phyloP scores from a whole-genome alignment of 2,888 invertebrate genomes.

The Stictocephala bisonia region DNA sequence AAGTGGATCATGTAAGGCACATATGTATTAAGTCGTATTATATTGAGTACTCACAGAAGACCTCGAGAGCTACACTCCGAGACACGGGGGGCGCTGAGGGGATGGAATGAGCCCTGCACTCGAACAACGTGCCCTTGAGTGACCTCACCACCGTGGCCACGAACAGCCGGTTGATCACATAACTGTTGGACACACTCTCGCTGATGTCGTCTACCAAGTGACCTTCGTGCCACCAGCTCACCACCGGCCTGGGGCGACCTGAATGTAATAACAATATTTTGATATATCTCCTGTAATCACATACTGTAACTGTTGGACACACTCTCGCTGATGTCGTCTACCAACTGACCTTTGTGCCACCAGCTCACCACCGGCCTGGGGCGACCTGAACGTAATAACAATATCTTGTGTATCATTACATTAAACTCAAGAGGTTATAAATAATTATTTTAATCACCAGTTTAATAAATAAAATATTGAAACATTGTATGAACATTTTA shows the following conservation, averaged over 20 bases:
- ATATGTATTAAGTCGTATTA: no score
- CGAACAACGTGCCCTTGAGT: slow-evolving; percentile 78
- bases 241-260: slow-evolving; percentile 85
- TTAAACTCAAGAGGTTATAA: no score
- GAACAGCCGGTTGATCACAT: slow-evolving; percentile 79
- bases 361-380: slow-evolving; percentile 85
- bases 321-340: slow-evolving; percentile 77
- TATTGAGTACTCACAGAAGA: slow-evolving; percentile 69
- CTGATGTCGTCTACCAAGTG: slow-evolving; percentile 79
- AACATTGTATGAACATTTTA: no score
- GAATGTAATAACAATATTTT: slow-evolving; percentile 55
- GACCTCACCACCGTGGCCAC: slow-evolving; percentile 78
- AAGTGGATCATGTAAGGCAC: no score
- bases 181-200: slow-evolving; percentile 67
- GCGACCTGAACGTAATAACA: slow-evolving; percentile 80
- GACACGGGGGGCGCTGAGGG: slow-evolving; percentile 76
- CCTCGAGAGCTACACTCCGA: slow-evolving; percentile 80
- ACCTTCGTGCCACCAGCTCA: slow-evolving; percentile 86
- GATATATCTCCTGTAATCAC: neutral
- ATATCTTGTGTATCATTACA: no score
- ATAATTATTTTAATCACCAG: no score
- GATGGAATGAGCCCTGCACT: slow-evolving; percentile 82
- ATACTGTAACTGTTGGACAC: slow-evolving; percentile 66
- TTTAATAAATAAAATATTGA: no score
- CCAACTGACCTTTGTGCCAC: slow-evolving; percentile 81